Evolutionary conservation across 2,797 vertebrate genomes (phyloP).

Genomic region (Arrhamphus sclerolepis): DNA sequence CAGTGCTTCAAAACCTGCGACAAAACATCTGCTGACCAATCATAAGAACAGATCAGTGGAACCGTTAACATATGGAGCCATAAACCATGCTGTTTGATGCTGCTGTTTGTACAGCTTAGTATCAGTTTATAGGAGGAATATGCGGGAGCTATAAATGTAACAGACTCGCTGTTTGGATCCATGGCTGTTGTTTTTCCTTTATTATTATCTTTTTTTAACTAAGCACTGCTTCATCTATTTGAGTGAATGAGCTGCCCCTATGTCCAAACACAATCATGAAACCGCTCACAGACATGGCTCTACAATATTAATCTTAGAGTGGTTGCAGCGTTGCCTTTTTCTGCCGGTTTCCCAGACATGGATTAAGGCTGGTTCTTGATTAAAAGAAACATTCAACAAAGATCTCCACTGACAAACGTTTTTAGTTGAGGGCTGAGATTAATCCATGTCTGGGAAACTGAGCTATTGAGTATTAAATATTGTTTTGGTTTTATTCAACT

Average conservation of each 20-base stretch:
- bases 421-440: background rate
- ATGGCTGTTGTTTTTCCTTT: background rate
- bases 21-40: no score
- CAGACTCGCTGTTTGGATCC: background rate
- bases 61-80: no score
- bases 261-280: background rate
- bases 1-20: no score
- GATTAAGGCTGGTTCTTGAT: slow-evolving; percentile 2
- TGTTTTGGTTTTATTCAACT: background rate
- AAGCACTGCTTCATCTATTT: background rate
- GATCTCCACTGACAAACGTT: slow-evolving; percentile 3
- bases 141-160: background rate
- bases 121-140: no score
- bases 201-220: background rate
- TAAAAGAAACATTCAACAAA: slow-evolving; percentile 1
- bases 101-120: no score
- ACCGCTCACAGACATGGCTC: background rate
- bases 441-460: slow-evolving; percentile 6
- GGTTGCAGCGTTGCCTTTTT: slow-evolving; percentile 3
- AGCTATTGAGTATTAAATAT: background rate
- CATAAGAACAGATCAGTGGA: no score
- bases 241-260: background rate
- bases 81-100: no score
- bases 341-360: slow-evolving; percentile 1
- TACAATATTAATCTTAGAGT: slow-evolving; percentile 1